Base-by-base conservation (phyloP, 2,113 vertebrate genomes). In the Dipodomys merriami region DNA sequence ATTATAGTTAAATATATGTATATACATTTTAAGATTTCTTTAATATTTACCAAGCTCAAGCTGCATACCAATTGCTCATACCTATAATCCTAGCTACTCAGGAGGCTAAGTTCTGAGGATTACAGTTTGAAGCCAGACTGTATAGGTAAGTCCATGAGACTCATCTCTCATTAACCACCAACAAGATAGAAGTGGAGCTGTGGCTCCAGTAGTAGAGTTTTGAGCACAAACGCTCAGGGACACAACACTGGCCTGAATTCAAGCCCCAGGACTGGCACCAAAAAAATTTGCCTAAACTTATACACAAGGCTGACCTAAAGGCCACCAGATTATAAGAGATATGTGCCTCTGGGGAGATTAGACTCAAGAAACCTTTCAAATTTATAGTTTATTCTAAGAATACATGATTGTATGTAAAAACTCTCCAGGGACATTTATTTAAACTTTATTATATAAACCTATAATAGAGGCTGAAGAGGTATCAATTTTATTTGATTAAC, bases 401-500 rank as follows among this genome's bases (percentile, higher is more conserved):
- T 23, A 44, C 0, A 6, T 60, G 30, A 39, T 86, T 18, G 72
- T 33, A 57, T 83, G 18, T 78, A 57, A 3, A 71, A 23, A 83
- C 3, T 2, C 3, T 68, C 7, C n/a, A 22, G 2, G n/a, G 44
- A 1, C 7, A 64, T 79, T 83, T 87, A 90, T 18, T 76, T 69
- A 57, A 16, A 57, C 53, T 18, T 13, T 49, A 49, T 53, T 20
- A 80, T 65, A 20, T 44, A 88, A 81, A 68, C 22, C 67, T 49
- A 49, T 12, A 49, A 49, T 49, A 49, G 49, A 87, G 8, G 33
- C 15, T 82, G 82, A 33, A 33, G 22, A 91, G 19, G 30, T n/a
- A 87, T 16, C 67, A 15, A 39, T 29, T 87, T 84, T 68, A 88
- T n/a, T 19, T 69, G 33, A 65, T 80, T 83, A 93, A 78, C 49